Evolutionary conservation across 2,113 vertebrate genomes (phyloP).

Genomic region (Chaetodon trifascialis): DNA sequence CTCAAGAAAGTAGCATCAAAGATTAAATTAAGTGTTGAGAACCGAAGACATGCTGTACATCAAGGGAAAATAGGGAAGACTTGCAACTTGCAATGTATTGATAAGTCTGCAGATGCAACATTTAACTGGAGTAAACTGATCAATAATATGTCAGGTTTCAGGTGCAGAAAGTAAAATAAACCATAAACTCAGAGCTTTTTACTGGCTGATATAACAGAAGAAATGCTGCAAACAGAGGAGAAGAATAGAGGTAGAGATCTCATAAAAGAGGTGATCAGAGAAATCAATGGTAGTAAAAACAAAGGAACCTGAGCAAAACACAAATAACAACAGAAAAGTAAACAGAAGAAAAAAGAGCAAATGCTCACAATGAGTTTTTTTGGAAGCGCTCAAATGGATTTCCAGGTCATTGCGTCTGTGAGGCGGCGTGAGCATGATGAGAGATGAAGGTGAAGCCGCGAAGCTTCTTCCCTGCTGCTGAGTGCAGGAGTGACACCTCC

Average conservation of each 20-base stretch:
- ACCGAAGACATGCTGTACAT: neutral
- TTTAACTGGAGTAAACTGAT: neutral
- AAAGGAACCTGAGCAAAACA: neutral
- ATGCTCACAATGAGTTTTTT: neutral
- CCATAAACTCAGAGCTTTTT: neutral
- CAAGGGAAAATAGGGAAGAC: neutral
- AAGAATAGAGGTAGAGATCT: neutral
- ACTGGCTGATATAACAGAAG: neutral
- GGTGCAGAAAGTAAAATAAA: too few species aligned
- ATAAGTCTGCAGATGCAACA: neutral
- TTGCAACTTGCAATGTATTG: neutral
- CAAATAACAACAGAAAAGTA: neutral
- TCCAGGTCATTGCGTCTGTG: conserved; percentile 6
- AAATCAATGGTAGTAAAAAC: neutral
- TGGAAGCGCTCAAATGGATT: conserved; percentile 5
- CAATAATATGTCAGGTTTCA: neutral
- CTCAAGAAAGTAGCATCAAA: neutral
- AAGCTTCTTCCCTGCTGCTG: conserved; percentile 1
- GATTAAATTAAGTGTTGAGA: neutral
- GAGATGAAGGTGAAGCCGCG: conserved; percentile 34
- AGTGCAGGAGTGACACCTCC: conserved; percentile 4
- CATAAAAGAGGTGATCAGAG: neutral
- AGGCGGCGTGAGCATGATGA: conserved; percentile 19
- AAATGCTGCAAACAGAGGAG: neutral
- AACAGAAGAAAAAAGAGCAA: neutral